A percentile compares a stretch with the other conserved stretches of the same genome.
These are phyloP conservation scores for Tyrophagus putrescentiae DNA, from an alignment of 1,140 invertebrate species.

Conservation along the genomic window DNA sequence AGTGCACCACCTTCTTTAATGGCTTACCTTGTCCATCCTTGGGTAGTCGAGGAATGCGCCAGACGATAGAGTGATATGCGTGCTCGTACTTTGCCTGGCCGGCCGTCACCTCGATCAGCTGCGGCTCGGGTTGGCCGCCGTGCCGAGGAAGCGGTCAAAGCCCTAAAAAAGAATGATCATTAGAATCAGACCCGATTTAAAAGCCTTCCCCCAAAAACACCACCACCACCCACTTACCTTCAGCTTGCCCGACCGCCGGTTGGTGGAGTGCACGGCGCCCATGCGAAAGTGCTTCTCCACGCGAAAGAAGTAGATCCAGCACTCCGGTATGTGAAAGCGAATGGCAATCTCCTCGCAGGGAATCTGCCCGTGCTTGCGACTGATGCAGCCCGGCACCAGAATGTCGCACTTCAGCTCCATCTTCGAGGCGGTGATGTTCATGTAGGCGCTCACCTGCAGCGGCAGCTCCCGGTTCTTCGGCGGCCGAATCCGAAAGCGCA, in stretches of 20 bases:
- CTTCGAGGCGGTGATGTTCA: slow-evolving; percentile 30
- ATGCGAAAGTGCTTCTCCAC: slow-evolving; percentile 97
- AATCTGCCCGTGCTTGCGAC: slow-evolving; percentile 72
- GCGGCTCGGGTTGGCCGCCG: slow-evolving; percentile 64
- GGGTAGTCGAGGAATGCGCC: slow-evolving; percentile 87
- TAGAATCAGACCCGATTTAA: not conserved
- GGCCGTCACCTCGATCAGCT: slow-evolving; percentile 90
- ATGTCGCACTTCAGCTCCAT: slow-evolving; percentile 48
- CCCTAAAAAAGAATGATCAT: slow-evolving; percentile 41
- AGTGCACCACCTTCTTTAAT: too few species aligned
- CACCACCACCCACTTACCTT: slow-evolving; percentile 34
- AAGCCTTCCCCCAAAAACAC: slow-evolving; percentile 27
- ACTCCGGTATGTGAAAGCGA: slow-evolving; percentile 91
- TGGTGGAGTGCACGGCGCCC: slow-evolving; percentile 94
- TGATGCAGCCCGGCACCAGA: slow-evolving; percentile 86
- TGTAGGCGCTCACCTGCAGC: slow-evolving; percentile 66
- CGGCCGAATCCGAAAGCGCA: slow-evolving; percentile 88
- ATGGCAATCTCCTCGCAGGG: slow-evolving; percentile 96
- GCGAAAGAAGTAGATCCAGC: slow-evolving; percentile 96
- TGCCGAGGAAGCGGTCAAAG: slow-evolving; percentile 79
- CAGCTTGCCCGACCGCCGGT: slow-evolving; percentile 53
- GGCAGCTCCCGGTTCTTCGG: slow-evolving; percentile 92
- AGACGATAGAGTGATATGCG: slow-evolving; percentile 89
- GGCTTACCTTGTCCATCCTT: slow-evolving; percentile 96
- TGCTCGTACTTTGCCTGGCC: slow-evolving; percentile 99